Evolutionary conservation across 2,888 invertebrate genomes (phyloP).

Genomic region (Andrena praecox): DNA sequence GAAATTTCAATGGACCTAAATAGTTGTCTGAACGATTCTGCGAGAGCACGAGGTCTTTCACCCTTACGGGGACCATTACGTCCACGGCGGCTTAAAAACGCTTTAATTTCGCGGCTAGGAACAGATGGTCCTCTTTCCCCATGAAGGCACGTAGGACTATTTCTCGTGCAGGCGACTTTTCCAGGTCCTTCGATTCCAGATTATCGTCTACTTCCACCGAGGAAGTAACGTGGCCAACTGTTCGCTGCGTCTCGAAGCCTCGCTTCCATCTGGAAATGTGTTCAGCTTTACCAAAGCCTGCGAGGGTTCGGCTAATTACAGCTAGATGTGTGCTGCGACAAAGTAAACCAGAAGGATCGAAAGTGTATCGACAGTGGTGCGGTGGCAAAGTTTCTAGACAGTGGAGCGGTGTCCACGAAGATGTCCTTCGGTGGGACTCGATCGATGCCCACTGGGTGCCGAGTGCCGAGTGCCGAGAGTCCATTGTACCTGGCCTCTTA

Average conservation of each 20-base stretch:
- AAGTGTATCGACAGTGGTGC: conserved; percentile 52
- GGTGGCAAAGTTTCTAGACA: conserved; percentile 64
- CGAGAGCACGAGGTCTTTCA: conserved; percentile 53
- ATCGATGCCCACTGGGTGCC: conserved; percentile 56
- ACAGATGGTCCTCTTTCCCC: conserved; percentile 61
- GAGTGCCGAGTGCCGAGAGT: conserved; percentile 23
- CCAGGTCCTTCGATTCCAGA: too few relatives aligned
- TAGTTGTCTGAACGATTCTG: conserved; percentile 50
- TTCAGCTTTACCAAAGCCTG: not conserved
- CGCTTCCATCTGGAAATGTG: not conserved
- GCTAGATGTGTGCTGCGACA: conserved; percentile 32
- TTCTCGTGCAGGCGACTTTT: conserved; percentile 20
- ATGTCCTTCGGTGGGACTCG: conserved; percentile 36
- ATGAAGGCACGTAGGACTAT: conserved; percentile 43
- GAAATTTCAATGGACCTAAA: conserved; percentile 43
- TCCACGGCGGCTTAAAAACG: conserved; percentile 65
- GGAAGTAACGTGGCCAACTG: too few relatives aligned
- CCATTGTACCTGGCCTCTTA: conserved; percentile 1
- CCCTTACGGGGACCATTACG: conserved; percentile 40
- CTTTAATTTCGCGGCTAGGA: conserved; percentile 65
- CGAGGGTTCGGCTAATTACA: conserved; percentile 42
- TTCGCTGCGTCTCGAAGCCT: not conserved
- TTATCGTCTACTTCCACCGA: too few relatives aligned
- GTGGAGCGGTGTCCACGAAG: conserved; percentile 21
- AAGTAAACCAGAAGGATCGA: conserved; percentile 43